phyloP scores from a whole-genome alignment of 2,797 vertebrate genomes.

The Artibeus lituratus region DNA sequence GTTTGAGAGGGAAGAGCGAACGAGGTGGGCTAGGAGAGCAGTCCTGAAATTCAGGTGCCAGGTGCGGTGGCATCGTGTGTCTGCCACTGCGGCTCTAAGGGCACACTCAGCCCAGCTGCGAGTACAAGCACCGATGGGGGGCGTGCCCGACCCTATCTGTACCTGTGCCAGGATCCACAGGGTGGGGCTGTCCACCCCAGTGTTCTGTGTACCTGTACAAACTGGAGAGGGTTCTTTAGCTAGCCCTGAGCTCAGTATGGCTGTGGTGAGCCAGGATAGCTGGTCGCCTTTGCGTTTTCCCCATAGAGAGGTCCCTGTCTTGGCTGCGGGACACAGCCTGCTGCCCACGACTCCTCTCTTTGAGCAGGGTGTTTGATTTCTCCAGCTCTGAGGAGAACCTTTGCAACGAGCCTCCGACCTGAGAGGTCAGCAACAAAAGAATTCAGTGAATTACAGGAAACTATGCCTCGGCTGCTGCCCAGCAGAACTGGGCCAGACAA shows the following conservation, averaged over 20 bases:
- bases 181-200: not conserved
- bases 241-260: not conserved
- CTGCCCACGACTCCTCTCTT: not conserved
- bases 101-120: not conserved
- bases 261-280: not conserved
- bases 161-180: not conserved
- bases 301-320: not conserved
- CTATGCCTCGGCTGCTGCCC: not conserved
- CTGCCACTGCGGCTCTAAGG: not conserved
- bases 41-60: not conserved
- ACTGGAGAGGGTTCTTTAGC: not conserved
- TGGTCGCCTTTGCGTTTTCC: not conserved
- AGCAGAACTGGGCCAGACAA: not conserved
- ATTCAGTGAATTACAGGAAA: not conserved
- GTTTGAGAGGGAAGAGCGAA: not conserved
- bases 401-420: accelerated
- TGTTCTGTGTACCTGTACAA: not conserved
- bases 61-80: not conserved
- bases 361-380: not conserved
- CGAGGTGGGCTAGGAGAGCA: not conserved
- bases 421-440: not conserved
- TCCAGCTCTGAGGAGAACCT: not conserved
- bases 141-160: not conserved
- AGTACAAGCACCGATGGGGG: not conserved
- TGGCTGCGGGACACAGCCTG: not conserved